Percentiles rank a stretch among this genome's conserved stretches.
Evolutionary conservation across 1,140 invertebrate species (phyloP).

Genomic region (Drosophila watanabei): DNA sequence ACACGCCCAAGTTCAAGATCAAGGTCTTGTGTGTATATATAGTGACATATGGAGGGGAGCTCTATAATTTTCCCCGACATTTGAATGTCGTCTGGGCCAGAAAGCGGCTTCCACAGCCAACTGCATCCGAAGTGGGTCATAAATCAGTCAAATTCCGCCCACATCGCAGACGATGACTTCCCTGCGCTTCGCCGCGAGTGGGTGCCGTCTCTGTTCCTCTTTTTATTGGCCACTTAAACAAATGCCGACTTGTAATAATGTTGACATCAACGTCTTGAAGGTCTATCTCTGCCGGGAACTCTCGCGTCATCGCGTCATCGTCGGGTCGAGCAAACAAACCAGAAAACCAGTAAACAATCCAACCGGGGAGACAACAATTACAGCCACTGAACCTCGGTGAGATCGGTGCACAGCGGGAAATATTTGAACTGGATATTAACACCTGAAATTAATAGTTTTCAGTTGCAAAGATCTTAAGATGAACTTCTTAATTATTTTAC

Average conservation of each 20-base stretch:
- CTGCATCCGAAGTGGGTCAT: slow-evolving; percentile 67
- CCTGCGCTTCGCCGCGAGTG: slow-evolving; percentile 21
- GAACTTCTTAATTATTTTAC: background rate
- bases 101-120: slow-evolving; percentile 46
- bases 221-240: slow-evolving; percentile 70
- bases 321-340: slow-evolving; percentile 29
- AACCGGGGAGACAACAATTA: slow-evolving; percentile 22
- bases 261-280: slow-evolving; percentile 50
- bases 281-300: slow-evolving; percentile 28
- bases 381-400: slow-evolving; percentile 38
- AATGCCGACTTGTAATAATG: slow-evolving; percentile 63
- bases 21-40: slow-evolving; percentile 46
- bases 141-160: slow-evolving; percentile 76
- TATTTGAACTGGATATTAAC: background rate
- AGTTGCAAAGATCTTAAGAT: background rate
- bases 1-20: slow-evolving; percentile 74
- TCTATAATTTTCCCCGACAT: slow-evolving; percentile 22
- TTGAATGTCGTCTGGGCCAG: slow-evolving; percentile 48
- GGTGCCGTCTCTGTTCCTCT: slow-evolving; percentile 42
- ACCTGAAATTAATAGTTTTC: no score
- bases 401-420: slow-evolving; percentile 26
- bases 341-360: slow-evolving; percentile 31
- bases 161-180: slow-evolving; percentile 35
- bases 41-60: slow-evolving; percentile 1
- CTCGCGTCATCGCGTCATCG: slow-evolving; percentile 38